phyloP scores from a whole-genome alignment of 1,140 invertebrate species.

The Bombus ignitus region DNA sequence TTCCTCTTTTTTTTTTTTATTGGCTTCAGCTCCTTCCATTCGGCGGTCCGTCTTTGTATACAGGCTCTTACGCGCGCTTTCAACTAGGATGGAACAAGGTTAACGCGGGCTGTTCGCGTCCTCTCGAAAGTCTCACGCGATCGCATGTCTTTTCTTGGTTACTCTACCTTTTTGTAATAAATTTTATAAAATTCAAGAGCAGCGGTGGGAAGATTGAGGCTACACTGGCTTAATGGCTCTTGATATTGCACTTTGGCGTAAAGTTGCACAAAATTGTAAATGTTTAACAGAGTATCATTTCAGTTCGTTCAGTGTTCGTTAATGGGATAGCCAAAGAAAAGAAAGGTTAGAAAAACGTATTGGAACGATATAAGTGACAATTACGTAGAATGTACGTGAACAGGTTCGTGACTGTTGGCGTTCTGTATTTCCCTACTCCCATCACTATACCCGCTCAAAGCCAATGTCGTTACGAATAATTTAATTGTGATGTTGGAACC shows the following conservation, averaged over 20 bases:
- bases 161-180: conserved; percentile 11
- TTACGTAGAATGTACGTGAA: neutral
- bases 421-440: neutral
- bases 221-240: neutral
- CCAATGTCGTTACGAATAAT: neutral
- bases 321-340: neutral
- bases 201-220: neutral
- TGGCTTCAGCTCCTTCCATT: neutral
- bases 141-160: neutral
- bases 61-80: neutral
- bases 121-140: conserved; percentile 38
- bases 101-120: conserved; percentile 9
- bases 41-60: neutral
- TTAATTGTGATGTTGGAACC: neutral
- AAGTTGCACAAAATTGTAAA: neutral
- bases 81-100: conserved; percentile 24
- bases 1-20: neutral
- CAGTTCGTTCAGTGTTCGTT: no score
- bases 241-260: neutral
- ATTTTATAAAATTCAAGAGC: conserved; percentile 33
- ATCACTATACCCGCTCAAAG: neutral
- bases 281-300: neutral
- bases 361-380: neutral
- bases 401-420: neutral
- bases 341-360: neutral